These are phyloP conservation scores for Sinocyclocheilus anshuiensis DNA, from an alignment of 2,113 vertebrate genomes.

Conservation along the genomic window DNA sequence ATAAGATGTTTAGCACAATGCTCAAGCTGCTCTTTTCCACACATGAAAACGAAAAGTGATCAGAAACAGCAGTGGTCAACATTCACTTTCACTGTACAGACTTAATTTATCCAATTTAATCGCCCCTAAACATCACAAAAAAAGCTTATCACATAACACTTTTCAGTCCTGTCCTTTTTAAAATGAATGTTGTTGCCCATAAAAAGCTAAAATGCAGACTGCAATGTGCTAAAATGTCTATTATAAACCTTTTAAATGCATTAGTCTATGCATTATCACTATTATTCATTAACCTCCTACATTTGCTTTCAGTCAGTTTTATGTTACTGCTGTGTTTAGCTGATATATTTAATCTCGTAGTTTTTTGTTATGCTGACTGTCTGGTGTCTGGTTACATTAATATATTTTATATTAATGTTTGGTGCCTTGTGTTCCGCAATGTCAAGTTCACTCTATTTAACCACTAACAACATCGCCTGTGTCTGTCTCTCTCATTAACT, in stretches of 20 bases:
- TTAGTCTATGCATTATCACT: not conserved
- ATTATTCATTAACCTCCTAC: not conserved
- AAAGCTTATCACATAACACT: not conserved
- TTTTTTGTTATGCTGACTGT: conserved; percentile 21
- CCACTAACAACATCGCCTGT: not conserved
- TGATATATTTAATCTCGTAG: not conserved
- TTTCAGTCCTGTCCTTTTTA: not conserved
- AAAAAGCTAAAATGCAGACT: not conserved
- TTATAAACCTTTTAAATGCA: conserved; percentile 5
- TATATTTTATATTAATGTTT: conserved; percentile 7
- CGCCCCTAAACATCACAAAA: not conserved
- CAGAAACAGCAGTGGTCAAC: not conserved
- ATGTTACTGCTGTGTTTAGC: conserved; percentile 3
- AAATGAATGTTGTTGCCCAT: not conserved
- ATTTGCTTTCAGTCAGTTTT: conserved; percentile 16
- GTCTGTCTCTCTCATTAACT: not conserved
- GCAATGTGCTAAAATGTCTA: not conserved
- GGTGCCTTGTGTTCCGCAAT: not conserved
- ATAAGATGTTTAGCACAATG: not conserved
- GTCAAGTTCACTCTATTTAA: conserved; percentile 40
- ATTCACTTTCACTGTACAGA: not conserved
- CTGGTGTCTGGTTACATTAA: not conserved
- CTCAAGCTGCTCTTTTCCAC: not conserved
- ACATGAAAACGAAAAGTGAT: not conserved
- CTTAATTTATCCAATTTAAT: not conserved